Percentiles rank a stretch among this genome's conserved stretches.
Evolutionary conservation across 1,140 invertebrate genomes (phyloP).

Genomic region (Liolophura sinensis): DNA sequence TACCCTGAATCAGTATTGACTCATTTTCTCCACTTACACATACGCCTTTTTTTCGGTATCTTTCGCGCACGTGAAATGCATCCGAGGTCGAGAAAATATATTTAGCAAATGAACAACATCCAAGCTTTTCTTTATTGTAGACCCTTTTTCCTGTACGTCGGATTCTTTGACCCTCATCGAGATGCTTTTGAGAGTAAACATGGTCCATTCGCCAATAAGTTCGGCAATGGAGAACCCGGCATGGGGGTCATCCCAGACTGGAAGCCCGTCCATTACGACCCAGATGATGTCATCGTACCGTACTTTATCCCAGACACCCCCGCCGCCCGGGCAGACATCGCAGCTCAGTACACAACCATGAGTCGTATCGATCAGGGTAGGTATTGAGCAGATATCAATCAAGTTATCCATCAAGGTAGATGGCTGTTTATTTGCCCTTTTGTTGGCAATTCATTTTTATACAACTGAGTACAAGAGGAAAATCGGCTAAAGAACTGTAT

Average conservation of each 20-base stretch:
- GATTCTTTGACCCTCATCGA: conserved; percentile 87
- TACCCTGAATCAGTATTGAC: too few relatives aligned
- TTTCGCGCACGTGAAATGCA: too few relatives aligned
- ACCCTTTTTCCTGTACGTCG: conserved; percentile 82
- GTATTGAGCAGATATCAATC: too few relatives aligned
- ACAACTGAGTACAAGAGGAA: too few relatives aligned
- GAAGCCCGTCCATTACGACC: conserved; percentile 80
- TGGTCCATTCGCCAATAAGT: conserved; percentile 85
- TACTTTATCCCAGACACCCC: conserved; percentile 80
- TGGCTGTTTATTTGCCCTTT: too few relatives aligned
- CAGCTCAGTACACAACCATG: conserved; percentile 85
- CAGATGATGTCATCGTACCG: conserved; percentile 77
- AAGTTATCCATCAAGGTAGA: too few relatives aligned
- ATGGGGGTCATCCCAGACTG: conserved; percentile 83
- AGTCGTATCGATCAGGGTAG: conserved; percentile 83
- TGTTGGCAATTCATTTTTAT: too few relatives aligned
- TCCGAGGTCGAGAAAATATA: too few relatives aligned
- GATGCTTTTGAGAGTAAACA: conserved; percentile 79
- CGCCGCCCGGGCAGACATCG: conserved; percentile 75
- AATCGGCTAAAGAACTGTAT: too few relatives aligned
- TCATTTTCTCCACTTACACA: too few relatives aligned
- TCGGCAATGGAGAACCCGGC: conserved; percentile 77
- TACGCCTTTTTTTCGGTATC: too few relatives aligned
- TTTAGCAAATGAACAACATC: neutral
- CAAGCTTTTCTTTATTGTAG: conserved; percentile 52